Conservation (phyloP, 2,888 invertebrate species). For the Phaonia tiefii region DNA sequence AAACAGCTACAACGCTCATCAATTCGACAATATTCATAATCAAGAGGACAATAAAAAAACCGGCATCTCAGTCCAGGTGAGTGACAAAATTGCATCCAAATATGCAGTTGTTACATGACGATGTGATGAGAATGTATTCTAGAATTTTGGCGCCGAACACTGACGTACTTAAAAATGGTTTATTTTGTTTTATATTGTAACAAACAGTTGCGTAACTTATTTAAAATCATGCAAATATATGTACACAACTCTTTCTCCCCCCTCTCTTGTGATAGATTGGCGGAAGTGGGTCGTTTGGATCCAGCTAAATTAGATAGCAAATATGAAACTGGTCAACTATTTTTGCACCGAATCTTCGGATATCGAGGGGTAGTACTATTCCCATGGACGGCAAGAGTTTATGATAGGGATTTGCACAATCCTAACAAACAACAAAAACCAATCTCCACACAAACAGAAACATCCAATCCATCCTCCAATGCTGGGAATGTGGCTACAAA, state of each 20-base stretch:
- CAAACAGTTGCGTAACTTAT: constrained; percentile 73
- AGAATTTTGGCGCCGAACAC: constrained; percentile 49
- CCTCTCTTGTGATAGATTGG: constrained; percentile 84
- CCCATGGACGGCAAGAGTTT: constrained; percentile 97
- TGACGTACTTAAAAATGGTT: not conserved
- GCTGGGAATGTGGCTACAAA: not conserved
- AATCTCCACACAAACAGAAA: constrained; percentile 80
- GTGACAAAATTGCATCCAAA: too few species aligned
- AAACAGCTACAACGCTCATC: constrained; percentile 29
- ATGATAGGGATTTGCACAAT: constrained; percentile 90
- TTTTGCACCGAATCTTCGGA: constrained; percentile 97
- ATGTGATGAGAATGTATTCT: constrained; percentile 22
- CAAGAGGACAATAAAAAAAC: constrained; percentile 53
- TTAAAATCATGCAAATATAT: not conserved
- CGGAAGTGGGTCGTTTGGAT: constrained; percentile 96
- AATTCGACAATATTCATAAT: constrained; percentile 49
- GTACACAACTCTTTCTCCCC: not conserved
- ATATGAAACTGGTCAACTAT: constrained; percentile 97
- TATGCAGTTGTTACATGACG: not conserved
- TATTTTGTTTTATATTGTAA: constrained; percentile 25
- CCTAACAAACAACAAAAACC: constrained; percentile 82
- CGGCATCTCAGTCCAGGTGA: constrained; percentile 61
- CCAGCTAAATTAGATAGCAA: constrained; percentile 91
- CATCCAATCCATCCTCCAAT: constrained; percentile 53
- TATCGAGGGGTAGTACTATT: constrained; percentile 98